Base-by-base conservation (phyloP, 2,888 invertebrate species). In the Phyllotreta striolata region DNA sequence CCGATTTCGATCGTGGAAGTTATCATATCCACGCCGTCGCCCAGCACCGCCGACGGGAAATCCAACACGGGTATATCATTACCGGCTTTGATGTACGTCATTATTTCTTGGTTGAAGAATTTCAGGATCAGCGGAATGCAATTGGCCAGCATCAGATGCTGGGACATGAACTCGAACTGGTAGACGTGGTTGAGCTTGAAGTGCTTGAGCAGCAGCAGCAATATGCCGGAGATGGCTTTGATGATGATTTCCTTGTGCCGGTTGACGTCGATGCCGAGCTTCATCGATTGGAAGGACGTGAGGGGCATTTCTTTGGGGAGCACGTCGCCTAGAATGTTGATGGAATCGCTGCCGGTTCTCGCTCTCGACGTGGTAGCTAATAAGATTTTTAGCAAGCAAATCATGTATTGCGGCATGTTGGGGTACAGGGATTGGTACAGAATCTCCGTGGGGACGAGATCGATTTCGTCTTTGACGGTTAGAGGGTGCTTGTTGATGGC, bases 141-240 rank as follows among this genome's bases (percentile, higher is more conserved):
- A 81, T 99, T 99, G 64, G 98, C 98, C 83, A 98, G 98, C 7
- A 99, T 97, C 72, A 99, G 85, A 84, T 99, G 98, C 82, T 99
- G 98, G 1, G 96, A 95, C 91, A 98, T 95, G 79, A 95, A 98
- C 83, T 99, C 99, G 85, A 98, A 99, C 84, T 99, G 99, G 81
- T 98, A 99, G 51, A 98, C 88, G 83, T 99, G 99, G 83, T 98
- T 99, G 47, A 92, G 79, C 83, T 98, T 98, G 77, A 98, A 96
- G 84, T 99, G 98, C 83, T 99, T 99, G 70, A 99, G 83, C 58
- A 98, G 87, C 7, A 98, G 84, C 63, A 99, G 83, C 59, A 98
- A 84, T 72, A 98, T 93, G 10, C 92, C 93, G 46, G 95, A 94
- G 0, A 95, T 91, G 9, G 97, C 93, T 85, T 99, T 99, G 0